Percentiles rank a stretch among this genome's conserved stretches.
Conservation (phyloP, 2,113 vertebrate species). For the Equus przewalskii region DNA sequence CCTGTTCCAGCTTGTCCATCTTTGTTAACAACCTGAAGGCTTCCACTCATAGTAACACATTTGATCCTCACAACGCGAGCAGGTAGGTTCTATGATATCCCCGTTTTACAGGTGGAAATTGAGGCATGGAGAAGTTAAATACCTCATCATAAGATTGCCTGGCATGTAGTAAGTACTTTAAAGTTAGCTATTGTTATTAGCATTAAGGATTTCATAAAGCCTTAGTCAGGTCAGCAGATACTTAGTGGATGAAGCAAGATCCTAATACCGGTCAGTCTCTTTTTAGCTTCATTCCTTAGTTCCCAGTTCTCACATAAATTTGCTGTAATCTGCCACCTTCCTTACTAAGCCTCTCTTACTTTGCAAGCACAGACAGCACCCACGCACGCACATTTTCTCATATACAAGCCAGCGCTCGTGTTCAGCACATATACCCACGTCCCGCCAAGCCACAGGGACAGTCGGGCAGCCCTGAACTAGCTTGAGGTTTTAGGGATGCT, state of each 20-base stretch:
- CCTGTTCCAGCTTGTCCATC: background rate
- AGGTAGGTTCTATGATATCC: background rate
- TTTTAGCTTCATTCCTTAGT: background rate
- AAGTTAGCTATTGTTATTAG: background rate
- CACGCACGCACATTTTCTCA: background rate
- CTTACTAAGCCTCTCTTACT: background rate
- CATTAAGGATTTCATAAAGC: background rate
- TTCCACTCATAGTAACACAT: background rate
- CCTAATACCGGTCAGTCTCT: background rate
- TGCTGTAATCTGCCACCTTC: background rate
- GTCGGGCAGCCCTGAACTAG: background rate
- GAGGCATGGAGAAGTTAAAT: background rate
- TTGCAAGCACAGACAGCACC: background rate
- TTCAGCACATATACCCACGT: background rate
- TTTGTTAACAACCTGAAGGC: background rate
- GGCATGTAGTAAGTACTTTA: background rate
- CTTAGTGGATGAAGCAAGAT: background rate
- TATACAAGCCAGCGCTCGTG: background rate
- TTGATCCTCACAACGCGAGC: background rate
- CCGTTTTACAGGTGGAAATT: constrained; percentile 8
- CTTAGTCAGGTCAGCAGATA: constrained; percentile 17
- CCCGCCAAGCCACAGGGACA: background rate
- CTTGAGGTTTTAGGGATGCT: background rate
- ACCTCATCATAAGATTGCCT: background rate
- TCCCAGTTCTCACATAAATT: background rate